A percentile compares a stretch with the other conserved stretches of the same genome.
Conservation (phyloP, 2,797 vertebrate genomes). For the Valencia hispanica region DNA sequence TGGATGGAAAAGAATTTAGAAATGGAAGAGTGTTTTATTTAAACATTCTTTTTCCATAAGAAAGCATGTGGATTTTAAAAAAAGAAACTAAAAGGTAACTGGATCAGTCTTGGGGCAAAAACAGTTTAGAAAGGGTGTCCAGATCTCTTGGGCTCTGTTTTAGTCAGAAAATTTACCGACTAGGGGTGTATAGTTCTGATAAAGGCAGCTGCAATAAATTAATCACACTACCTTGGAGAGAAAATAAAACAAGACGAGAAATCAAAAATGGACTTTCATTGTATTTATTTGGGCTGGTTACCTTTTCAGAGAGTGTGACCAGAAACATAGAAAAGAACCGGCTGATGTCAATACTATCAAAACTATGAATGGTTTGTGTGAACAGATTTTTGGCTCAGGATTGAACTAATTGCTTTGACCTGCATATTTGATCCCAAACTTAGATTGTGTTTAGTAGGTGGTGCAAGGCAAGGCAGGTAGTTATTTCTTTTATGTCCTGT, state of each 20-base stretch:
- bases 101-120: no score
- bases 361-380: not conserved
- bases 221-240: not conserved
- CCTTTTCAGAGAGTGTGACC: not conserved
- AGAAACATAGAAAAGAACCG: not conserved
- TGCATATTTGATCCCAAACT: not conserved
- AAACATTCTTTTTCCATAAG: no score
- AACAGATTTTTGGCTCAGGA: not conserved
- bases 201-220: not conserved
- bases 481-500: not conserved
- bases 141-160: no score
- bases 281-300: not conserved
- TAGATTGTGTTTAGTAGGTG: not conserved
- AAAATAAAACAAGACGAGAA: not conserved
- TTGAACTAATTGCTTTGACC: not conserved
- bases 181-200: not conserved
- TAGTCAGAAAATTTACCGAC: no score
- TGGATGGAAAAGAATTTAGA: no score
- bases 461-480: not conserved
- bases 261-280: not conserved
- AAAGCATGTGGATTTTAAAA: no score
- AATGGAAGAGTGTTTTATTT: no score
- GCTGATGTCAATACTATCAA: not conserved
- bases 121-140: no score
- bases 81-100: no score